phyloP scores from a whole-genome alignment of 2,888 invertebrate species.

The Drosophila testacea region DNA sequence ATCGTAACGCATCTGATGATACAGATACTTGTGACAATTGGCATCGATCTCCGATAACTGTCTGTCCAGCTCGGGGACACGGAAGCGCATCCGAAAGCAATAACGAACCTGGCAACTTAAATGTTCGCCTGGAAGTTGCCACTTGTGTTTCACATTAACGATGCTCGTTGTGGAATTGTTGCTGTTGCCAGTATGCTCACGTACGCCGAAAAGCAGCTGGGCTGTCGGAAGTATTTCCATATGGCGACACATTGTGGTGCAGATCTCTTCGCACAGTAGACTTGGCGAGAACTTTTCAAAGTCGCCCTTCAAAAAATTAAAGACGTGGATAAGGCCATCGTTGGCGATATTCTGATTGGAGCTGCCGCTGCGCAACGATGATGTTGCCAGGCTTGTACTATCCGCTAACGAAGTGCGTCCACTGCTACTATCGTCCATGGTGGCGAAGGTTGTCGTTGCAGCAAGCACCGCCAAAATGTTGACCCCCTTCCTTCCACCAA shows the following conservation, averaged over 20 bases:
- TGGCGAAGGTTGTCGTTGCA: background rate
- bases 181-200: constrained; percentile 85
- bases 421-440: constrained; percentile 75
- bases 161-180: background rate
- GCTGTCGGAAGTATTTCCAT: constrained; percentile 91
- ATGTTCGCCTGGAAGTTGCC: constrained; percentile 89
- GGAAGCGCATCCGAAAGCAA: constrained; percentile 93
- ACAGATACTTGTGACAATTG: constrained; percentile 93
- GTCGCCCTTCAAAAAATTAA: constrained; percentile 72
- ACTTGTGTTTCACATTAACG: constrained; percentile 83
- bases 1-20: constrained; percentile 93
- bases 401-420: constrained; percentile 63
- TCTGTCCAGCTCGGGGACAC: constrained; percentile 86
- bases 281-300: constrained; percentile 76
- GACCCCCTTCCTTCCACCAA: background rate
- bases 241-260: constrained; percentile 89
- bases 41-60: constrained; percentile 87
- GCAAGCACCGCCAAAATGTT: background rate
- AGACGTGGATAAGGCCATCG: constrained; percentile 74
- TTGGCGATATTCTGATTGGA: constrained; percentile 54
- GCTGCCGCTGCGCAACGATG: constrained; percentile 55
- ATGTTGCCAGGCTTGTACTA: constrained; percentile 62
- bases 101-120: constrained; percentile 87
- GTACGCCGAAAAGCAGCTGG: constrained; percentile 91
- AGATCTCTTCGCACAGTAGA: constrained; percentile 89